Base-by-base conservation (phyloP, 1,140 invertebrate genomes). In the Achroia grisella region DNA sequence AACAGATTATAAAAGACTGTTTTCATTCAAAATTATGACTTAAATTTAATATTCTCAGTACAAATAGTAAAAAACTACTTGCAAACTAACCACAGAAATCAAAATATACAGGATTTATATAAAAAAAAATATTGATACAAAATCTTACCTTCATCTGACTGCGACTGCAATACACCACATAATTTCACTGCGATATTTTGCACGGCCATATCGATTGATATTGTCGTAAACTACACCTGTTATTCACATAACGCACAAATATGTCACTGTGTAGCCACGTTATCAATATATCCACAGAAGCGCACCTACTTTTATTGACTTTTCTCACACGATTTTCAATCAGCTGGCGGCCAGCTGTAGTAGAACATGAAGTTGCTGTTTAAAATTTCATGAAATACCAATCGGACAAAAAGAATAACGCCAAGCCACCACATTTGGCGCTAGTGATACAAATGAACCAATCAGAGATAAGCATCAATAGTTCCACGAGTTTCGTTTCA, bases 151-250 rank as follows among this genome's bases (percentile, higher is more conserved):
- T 67, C 62, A 34, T 79, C 66, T 13, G 44, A 52, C 46, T 75
- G 71, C 27, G 71, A 46, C 56, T 86, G 80, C 30, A 86, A 52
- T 31, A 86, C 57, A 17, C 84, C 84, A 52, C 84, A 86, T 52
- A 86, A 62, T 63, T 86, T 86, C 11, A 86, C 82, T 11, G 84
- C 84, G 44, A 86, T 75, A 52, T 86, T 86, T 62, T 82, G 75
- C 17, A 59, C 53, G 39, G 80, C 48, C 80, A 85, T 85, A 43
- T 36, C 27, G 17, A 44, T 27, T 27, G 17, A 17, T 23, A 1
- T n/a, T 23, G 2, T 23, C 17, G 39, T 28, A n/a, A 35, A 39
- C 33, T 64, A 44, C 52, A 71, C 52, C 51, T 60, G 49, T 56
- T 46, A 23, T 40, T 60, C 51, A 62, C 53, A 54, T 56, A 60